phyloP scores from a whole-genome alignment of 2,888 invertebrate species.

The Himalopsyche japonica region DNA sequence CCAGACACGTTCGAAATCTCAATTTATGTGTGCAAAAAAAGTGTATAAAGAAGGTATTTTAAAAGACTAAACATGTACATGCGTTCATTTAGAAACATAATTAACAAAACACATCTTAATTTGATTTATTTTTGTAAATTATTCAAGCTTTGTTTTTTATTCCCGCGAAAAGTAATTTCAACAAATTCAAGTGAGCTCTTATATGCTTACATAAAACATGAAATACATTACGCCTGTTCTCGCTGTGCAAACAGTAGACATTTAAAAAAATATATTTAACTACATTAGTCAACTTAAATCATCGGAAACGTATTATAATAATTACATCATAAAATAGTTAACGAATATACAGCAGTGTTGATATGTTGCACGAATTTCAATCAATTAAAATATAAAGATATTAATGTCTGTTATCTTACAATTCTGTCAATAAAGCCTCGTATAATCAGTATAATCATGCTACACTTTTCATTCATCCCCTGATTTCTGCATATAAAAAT shows the following conservation, averaged over 20 bases:
- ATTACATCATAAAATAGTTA: too few relatives aligned
- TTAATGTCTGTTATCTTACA: too few relatives aligned
- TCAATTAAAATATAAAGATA: too few relatives aligned
- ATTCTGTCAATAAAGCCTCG: too few relatives aligned
- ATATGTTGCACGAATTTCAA: too few relatives aligned
- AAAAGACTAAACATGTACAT: background rate
- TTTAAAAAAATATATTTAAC: background rate
- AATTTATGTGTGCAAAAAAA: background rate
- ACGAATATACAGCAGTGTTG: too few relatives aligned
- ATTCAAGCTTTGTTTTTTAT: background rate
- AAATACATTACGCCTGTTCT: background rate
- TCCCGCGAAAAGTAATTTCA: background rate
- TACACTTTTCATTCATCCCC: too few relatives aligned
- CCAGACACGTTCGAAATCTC: background rate
- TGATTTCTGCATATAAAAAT: too few relatives aligned
- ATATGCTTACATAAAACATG: background rate
- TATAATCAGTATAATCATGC: too few relatives aligned
- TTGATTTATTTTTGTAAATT: background rate
- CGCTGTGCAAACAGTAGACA: background rate
- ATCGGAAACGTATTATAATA: too few relatives aligned
- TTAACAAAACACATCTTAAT: conserved; percentile 1
- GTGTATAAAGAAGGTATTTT: background rate
- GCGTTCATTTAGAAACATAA: conserved; percentile 1
- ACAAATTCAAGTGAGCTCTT: conserved; percentile 1
- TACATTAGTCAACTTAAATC: too few relatives aligned